Conservation (phyloP, 2,888 invertebrate species). For the Therioaphis trifolii region DNA sequence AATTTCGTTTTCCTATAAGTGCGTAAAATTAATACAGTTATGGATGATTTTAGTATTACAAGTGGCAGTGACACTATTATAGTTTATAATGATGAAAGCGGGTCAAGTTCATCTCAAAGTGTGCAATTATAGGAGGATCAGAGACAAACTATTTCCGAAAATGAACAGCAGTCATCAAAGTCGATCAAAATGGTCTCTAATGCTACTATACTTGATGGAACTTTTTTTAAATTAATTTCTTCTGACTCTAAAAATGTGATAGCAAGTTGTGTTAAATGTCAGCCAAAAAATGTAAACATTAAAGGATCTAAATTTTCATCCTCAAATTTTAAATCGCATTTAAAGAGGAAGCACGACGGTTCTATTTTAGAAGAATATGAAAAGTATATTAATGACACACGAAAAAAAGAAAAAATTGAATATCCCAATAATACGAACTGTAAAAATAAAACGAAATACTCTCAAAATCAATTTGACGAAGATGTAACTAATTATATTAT, state of each 20-base stretch:
- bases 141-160: too few relatives aligned
- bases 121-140: too few relatives aligned
- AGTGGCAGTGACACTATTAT: slow-evolving; percentile 18
- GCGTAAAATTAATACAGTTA: slow-evolving; percentile 14
- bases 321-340: slow-evolving; percentile 23
- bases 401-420: slow-evolving; percentile 26
- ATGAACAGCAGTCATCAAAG: too few relatives aligned
- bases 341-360: slow-evolving; percentile 19
- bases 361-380: slow-evolving; percentile 23
- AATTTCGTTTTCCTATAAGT: slow-evolving; percentile 23
- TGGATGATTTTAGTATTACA: slow-evolving; percentile 27
- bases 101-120: too few relatives aligned
- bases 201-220: slow-evolving; percentile 36
- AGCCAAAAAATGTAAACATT: background rate
- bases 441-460: slow-evolving; percentile 31
- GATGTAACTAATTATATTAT: slow-evolving; percentile 26
- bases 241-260: slow-evolving; percentile 23
- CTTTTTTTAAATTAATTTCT: slow-evolving; percentile 27
- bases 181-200: too few relatives aligned
- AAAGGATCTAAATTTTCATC: slow-evolving; percentile 7
- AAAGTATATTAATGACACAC: too few relatives aligned
- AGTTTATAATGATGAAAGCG: slow-evolving; percentile 25
- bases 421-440: slow-evolving; percentile 19
- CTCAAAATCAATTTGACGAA: slow-evolving; percentile 27
- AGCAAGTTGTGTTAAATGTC: slow-evolving; percentile 23